These are phyloP conservation scores for Nomada ruficornis DNA, from an alignment of 2,888 invertebrate species.

Conservation along the genomic window DNA sequence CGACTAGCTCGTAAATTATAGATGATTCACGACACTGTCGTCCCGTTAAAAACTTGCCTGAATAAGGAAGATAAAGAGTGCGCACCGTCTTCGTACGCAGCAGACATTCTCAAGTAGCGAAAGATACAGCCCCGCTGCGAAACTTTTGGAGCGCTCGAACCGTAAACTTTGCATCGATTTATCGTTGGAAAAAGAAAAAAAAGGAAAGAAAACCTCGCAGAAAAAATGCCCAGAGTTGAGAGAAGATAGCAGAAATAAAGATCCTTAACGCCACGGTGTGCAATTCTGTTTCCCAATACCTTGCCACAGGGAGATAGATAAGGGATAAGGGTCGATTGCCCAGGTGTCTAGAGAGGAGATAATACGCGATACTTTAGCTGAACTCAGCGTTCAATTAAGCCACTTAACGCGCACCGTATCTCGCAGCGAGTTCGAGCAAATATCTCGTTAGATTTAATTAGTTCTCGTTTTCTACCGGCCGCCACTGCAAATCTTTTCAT, in stretches of 20 bases:
- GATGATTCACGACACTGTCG: slow-evolving; percentile 41
- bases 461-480: slow-evolving; percentile 23
- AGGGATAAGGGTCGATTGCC: not conserved
- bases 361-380: slow-evolving; percentile 35
- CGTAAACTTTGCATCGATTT: slow-evolving; percentile 14
- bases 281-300: not conserved
- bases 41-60: slow-evolving; percentile 47
- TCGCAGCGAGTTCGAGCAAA: slow-evolving; percentile 25
- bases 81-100: not conserved
- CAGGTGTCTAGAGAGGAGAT: slow-evolving; percentile 28
- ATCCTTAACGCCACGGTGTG: not conserved
- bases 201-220: not conserved
- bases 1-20: slow-evolving; percentile 52
- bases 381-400: slow-evolving; percentile 60
- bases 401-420: slow-evolving; percentile 42
- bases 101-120: not conserved
- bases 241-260: not conserved
- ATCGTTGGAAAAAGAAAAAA: not conserved
- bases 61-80: slow-evolving; percentile 6
- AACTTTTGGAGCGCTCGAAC: slow-evolving; percentile 4
- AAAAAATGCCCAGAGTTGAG: too few relatives aligned
- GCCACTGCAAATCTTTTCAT: not conserved
- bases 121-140: not conserved
- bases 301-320: not conserved
- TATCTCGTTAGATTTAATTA: slow-evolving; percentile 53